Evolutionary conservation across 1,140 invertebrate genomes (phyloP), one percentile per base, ranked within the genome.

Genomic region (Pteromalus puparum): DNA sequence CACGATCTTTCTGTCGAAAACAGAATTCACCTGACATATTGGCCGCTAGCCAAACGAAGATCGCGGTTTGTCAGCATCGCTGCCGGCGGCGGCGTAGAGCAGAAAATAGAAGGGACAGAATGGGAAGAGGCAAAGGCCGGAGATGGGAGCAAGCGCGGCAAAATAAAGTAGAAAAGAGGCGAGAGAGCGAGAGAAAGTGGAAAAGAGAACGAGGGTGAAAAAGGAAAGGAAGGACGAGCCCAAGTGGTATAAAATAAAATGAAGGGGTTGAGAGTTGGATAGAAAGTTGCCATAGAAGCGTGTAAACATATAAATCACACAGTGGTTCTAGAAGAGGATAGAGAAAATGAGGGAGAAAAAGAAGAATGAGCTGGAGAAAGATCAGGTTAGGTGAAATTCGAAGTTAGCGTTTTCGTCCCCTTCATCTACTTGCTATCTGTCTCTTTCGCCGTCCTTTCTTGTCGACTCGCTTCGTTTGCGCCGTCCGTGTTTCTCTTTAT

Each of bases 221-320:
- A 67, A 48, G 73, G 21, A 72, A 24, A 34, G 28, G 70, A 46
- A 87, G 83, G n/a, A 26, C 9, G 38, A 72, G 46, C n/a, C 1
- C 7, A 26, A 84, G 82, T 75, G 81, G 87, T 86, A 86, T 90
- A 88, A 90, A 91, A 91, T 91, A 89, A 91, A 91, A 91, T 87
- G 86, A 87, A 87, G 82, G 86, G 87, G 81, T 88, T 87, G 87
- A 84, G 84, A 88, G 87, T 89, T 87, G 77, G 87, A 90, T 89
- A 90, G 90, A 92, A 92, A 91, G 91, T 92, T 92, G 87, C 90
- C 86, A 89, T 89, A 88, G 88, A 86, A 90, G 86, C 91, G 89
- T 91, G 91, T 92, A 92, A 92, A 92, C 91, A 92, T 91, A 92
- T 92, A 92, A 92, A 92, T 92, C 90, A 90, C 88, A 84, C 77